Base-by-base conservation (phyloP, 2,113 vertebrate genomes). In the Anolis carolinensis region DNA sequence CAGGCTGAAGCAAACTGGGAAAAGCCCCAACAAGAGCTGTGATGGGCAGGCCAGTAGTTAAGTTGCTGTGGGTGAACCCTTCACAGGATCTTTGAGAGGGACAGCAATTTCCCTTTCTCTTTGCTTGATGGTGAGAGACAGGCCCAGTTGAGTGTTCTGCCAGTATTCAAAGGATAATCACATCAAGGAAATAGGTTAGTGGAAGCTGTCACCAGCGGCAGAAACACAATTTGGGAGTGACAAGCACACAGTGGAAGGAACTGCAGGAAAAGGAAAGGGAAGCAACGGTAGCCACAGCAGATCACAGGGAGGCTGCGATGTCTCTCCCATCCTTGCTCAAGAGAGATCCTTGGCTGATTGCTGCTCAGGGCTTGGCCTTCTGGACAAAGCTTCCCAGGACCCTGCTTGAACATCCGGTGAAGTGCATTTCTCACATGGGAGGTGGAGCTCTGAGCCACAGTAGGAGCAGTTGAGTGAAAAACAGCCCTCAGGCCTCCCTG, bases 161-260 rank as follows among this genome's bases (percentile, higher is more conserved):
- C 7, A 27, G 79, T 65, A 75, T 52, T 75, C 23, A 36, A 14
- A 34, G 79, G 23, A 13, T 1, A 81, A 75, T 52, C 70, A 74
- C n/a, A 34, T 72, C 79, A 75, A 67, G 79, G 23, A 65, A 83
- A 36, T 65, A 74, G 70, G 59, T 75, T 36, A 68, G 70, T 79
- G 44, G 79, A 81, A 67, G 62, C 36, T 81, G 72, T 75, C 25
- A 52, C 52, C n/a, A 30, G 72, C 79, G 20, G 78, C 72, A 39
- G 39, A 86, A 20, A 75, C 44, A 67, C 71, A 36, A 7, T 52
- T 52, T 36, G 78, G 68, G 85, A 80, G 73, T 67, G 85, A 65
- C 39, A 81, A 75, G 62, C 52, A 72, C 36, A 65, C 55, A 75
- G 44, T 23, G 44, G 85, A 36, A 81, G 55, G 34, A 48, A 20